Evolutionary conservation across 2,113 vertebrate species (phyloP).

Genomic region (Zosterops japonicus): DNA sequence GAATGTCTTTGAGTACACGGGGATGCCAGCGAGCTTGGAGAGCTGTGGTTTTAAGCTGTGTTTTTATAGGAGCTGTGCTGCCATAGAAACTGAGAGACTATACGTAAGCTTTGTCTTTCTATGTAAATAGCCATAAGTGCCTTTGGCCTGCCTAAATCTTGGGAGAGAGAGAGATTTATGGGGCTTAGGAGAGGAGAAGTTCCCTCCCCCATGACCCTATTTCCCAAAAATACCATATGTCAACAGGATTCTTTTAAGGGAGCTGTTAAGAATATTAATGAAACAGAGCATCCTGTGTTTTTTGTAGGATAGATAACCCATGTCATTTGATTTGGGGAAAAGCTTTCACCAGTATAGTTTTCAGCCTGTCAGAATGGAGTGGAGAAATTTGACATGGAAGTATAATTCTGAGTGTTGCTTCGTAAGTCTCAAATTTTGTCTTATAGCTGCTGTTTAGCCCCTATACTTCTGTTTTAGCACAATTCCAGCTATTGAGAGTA

Average conservation of each 20-base stretch:
- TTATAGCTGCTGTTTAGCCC: not conserved
- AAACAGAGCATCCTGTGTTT: not conserved
- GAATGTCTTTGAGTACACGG: not conserved
- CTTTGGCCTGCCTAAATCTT: not conserved
- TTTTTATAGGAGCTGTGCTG: slow-evolving; percentile 21
- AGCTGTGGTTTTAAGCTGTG: not conserved
- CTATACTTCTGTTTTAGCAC: not conserved
- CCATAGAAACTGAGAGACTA: slow-evolving; percentile 17
- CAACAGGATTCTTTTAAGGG: not conserved
- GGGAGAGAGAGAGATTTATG: not conserved
- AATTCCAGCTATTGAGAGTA: not conserved
- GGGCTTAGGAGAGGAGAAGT: not conserved
- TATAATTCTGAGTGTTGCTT: not conserved
- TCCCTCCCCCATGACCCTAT: not conserved
- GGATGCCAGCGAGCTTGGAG: not conserved
- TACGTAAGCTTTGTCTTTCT: not conserved
- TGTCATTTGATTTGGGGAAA: not conserved
- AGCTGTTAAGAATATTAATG: not conserved
- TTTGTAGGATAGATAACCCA: not conserved
- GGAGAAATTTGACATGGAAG: not conserved
- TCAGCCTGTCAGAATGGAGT: not conserved
- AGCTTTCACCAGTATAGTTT: not conserved
- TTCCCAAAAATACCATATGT: not conserved
- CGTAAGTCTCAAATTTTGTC: not conserved
- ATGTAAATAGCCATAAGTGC: slow-evolving; percentile 6